Evolutionary conservation across 2,113 vertebrate genomes (phyloP).

Genomic region (Sylvilagus bachmani): DNA sequence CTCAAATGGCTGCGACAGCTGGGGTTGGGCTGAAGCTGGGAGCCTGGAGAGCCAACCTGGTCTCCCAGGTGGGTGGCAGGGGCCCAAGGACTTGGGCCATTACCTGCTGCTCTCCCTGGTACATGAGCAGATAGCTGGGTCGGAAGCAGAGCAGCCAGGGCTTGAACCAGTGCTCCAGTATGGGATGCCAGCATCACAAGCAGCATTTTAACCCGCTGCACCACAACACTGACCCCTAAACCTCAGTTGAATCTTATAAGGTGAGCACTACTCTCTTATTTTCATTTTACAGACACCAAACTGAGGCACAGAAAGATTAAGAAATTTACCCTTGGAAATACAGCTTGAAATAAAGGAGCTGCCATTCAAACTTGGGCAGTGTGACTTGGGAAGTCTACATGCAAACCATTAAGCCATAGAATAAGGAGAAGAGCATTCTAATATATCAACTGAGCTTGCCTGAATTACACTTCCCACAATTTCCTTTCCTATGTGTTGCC

Average conservation of each 20-base stretch:
- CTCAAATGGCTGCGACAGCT: too few species aligned
- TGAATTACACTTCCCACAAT: background rate
- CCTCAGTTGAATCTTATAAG: background rate
- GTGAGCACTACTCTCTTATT: background rate
- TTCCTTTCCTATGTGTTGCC: background rate
- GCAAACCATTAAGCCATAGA: background rate
- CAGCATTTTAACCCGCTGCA: too few species aligned
- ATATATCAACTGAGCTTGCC: background rate
- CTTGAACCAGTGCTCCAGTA: too few species aligned
- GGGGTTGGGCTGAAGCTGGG: too few species aligned
- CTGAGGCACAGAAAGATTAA: background rate
- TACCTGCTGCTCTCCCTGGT: too few species aligned
- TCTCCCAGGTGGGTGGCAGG: too few species aligned
- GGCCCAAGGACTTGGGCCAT: too few species aligned
- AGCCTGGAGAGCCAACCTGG: too few species aligned
- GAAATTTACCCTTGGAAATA: background rate
- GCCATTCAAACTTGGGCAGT: background rate
- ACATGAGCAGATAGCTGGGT: too few species aligned
- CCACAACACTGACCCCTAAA: too few species aligned
- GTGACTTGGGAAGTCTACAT: background rate
- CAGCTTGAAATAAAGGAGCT: constrained; percentile 17
- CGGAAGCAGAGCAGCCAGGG: too few species aligned
- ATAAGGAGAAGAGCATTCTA: background rate
- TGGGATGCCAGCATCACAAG: too few species aligned
- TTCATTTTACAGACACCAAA: constrained; percentile 37